Evolutionary conservation across 2,113 vertebrate genomes (phyloP).

Genomic region (Panurus biarmicus): DNA sequence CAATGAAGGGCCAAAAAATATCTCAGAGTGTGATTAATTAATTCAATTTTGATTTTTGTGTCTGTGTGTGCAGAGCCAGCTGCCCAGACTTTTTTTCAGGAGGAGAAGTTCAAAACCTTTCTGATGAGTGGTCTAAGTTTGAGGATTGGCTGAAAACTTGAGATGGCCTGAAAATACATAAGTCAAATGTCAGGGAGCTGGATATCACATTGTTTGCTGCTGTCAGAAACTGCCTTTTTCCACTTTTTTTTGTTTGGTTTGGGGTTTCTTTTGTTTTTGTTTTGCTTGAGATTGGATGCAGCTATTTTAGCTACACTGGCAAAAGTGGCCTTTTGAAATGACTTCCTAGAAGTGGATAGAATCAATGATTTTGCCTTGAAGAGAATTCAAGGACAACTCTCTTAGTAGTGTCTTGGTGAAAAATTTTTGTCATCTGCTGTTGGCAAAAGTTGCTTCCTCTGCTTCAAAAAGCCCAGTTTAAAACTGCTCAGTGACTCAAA

Average conservation of each 20-base stretch:
- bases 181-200: slow-evolving; percentile 26
- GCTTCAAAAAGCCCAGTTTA: background rate
- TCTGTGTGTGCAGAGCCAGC: slow-evolving; percentile 52
- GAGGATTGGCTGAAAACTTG: slow-evolving; percentile 73
- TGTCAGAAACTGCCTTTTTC: background rate
- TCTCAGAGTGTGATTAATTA: background rate
- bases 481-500: background rate
- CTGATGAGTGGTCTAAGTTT: slow-evolving; percentile 71
- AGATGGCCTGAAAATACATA: slow-evolving; percentile 72
- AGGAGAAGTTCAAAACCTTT: slow-evolving; percentile 71
- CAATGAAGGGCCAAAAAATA: background rate
- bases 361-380: background rate
- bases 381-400: background rate
- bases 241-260: background rate
- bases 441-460: background rate
- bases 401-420: background rate
- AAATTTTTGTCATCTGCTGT: background rate
- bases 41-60: background rate
- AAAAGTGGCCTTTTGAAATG: background rate
- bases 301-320: background rate
- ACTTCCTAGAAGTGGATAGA: background rate
- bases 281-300: background rate
- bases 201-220: background rate
- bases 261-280: background rate
- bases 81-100: slow-evolving; percentile 75